Evolutionary conservation across 2,113 vertebrate species (phyloP).

Genomic region (Anarhynchus alexandrinus): DNA sequence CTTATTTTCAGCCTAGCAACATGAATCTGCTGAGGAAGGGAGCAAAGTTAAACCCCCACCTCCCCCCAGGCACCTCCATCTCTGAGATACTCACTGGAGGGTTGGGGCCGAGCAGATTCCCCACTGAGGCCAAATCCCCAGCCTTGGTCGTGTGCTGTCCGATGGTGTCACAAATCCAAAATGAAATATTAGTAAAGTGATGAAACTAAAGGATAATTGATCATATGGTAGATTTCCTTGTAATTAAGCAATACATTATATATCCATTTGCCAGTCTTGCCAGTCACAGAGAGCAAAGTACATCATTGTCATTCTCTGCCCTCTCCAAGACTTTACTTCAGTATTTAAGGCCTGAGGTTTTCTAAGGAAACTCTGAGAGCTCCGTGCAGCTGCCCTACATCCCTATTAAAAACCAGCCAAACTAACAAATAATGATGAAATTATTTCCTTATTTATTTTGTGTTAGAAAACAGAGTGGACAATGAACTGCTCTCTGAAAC

Average conservation of each 20-base stretch:
- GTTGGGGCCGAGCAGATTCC: neutral
- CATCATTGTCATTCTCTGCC: neutral
- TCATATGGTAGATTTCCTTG: neutral
- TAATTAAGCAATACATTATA: neutral
- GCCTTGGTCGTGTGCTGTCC: neutral
- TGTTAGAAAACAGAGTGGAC: slow-evolving; percentile 51
- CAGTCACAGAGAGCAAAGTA: neutral
- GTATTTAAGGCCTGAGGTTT: slow-evolving; percentile 9
- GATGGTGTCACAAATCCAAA: neutral
- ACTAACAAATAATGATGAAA: slow-evolving; percentile 59
- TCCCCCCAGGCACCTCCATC: neutral
- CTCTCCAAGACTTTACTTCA: neutral
- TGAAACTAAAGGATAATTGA: neutral
- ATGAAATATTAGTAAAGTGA: neutral
- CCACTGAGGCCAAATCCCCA: neutral
- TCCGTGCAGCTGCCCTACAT: neutral
- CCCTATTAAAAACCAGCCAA: slow-evolving; percentile 46
- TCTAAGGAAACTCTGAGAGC: slow-evolving; percentile 22
- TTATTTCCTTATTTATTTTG: slow-evolving; percentile 54
- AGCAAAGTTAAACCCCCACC: neutral
- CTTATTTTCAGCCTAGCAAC: neutral
- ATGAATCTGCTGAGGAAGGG: neutral
- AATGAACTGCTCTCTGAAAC: slow-evolving; percentile 55
- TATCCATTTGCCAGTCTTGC: neutral
- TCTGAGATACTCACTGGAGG: neutral